Evolutionary conservation across 2,888 invertebrate species (phyloP), one percentile per base, ranked within the genome.

Genomic region (Clusia tigrina): DNA sequence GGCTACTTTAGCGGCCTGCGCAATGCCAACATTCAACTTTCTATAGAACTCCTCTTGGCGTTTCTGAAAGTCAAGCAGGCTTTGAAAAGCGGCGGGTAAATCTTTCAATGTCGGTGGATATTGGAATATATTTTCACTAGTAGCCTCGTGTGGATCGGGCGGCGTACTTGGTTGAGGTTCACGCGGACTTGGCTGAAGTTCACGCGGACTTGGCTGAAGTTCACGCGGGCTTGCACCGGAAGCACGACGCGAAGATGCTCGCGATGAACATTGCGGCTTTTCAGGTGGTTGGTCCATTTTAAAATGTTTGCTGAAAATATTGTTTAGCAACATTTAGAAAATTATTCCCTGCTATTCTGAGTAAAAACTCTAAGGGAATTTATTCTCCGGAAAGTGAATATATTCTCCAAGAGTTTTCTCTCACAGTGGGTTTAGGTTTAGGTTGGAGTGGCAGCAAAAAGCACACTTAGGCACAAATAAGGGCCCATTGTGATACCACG

Each of bases 161-260:
- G 79, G 79, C 2, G 79, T 78, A 22, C 78, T 76, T 20, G 80
- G 79, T 62, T 79, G 63, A 61, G 74, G 67, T 46, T 80, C 80
- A 15, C 42, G 10, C n/a, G n/a, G n/a, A n/a, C n/a, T n/a, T n/a
- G n/a, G n/a, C n/a, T n/a, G n/a, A n/a, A n/a, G n/a, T n/a, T n/a
- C n/a, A n/a, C n/a, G n/a, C n/a, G n/a, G n/a, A n/a, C n/a, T n/a
- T n/a, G n/a, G n/a, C n/a, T n/a, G n/a, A n/a, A n/a, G n/a, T n/a
- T n/a, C n/a, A n/a, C 32, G 63, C 26, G 62, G 62, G 62, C 63
- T 66, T 60, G 59, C 65, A 58, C 62, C 56, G 53, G 69, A 70
- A 46, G 67, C 67, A 58, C 70, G 69, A 32, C 70, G 64, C 57
- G 70, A 70, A 17, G 67, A 48, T 48, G 70, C 57, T 32, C 63